Percentiles rank a stretch among this genome's conserved stretches.
These are phyloP conservation scores for Cairina moschata DNA, from an alignment of 2,113 vertebrate species.

Conservation along the genomic window DNA sequence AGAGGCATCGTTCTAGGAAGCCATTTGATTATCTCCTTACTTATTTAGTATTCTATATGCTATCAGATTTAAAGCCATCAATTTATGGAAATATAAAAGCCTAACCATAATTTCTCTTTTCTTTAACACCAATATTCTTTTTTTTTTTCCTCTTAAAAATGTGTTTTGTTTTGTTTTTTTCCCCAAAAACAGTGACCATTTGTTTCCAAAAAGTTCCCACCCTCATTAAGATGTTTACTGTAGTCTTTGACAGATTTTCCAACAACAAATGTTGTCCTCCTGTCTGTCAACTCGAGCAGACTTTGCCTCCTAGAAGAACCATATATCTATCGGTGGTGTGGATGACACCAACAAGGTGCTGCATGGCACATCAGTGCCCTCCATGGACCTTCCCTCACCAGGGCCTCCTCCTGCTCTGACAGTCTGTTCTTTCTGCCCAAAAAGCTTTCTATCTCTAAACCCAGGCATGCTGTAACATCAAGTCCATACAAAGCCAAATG, in stretches of 20 bases:
- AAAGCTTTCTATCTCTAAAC: not conserved
- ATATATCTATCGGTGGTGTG: not conserved
- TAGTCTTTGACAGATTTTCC: not conserved
- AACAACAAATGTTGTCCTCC: not conserved
- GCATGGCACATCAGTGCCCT: rapidly evolving
- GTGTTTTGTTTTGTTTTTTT: too few species aligned
- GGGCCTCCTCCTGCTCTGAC: rapidly evolving
- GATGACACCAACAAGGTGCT: not conserved
- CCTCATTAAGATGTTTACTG: not conserved
- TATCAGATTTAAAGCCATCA: not conserved
- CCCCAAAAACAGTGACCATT: not conserved
- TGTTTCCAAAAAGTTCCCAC: not conserved
- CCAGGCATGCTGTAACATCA: not conserved
- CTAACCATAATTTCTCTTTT: not conserved
- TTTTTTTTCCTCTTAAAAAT: not conserved
- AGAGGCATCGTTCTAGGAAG: not conserved
- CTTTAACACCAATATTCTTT: not conserved
- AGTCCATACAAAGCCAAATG: not conserved
- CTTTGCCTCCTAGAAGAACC: not conserved
- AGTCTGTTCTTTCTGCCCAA: rapidly evolving
- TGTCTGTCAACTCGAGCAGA: not conserved
- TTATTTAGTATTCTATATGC: not conserved
- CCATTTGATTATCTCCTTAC: not conserved
- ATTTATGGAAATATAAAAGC: not conserved
- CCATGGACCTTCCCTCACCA: not conserved